phyloP scores from a whole-genome alignment of 2,888 invertebrate species.

The Microctonus aethiopoides region DNA sequence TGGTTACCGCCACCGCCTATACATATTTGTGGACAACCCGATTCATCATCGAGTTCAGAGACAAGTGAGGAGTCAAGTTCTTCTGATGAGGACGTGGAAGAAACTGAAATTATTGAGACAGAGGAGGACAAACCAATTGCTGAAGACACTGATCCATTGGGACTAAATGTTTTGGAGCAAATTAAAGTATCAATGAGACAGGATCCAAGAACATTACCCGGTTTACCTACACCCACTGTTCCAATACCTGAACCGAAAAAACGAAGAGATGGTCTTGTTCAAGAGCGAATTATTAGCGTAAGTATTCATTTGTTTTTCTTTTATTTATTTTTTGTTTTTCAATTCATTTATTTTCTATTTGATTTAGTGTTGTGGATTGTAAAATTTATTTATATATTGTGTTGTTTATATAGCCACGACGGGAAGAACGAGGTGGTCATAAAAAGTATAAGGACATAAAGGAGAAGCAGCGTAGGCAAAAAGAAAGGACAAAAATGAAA shows the following conservation, averaged over 20 bases:
- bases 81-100: conserved; percentile 67
- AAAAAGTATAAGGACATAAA: conserved; percentile 84
- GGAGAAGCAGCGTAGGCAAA: conserved; percentile 78
- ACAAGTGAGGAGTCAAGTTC: conserved; percentile 67
- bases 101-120: conserved; percentile 42
- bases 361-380: no score
- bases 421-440: conserved; percentile 80
- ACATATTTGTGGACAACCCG: conserved; percentile 62
- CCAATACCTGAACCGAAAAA: conserved; percentile 63
- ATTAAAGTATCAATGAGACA: conserved; percentile 34
- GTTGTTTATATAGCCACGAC: conserved; percentile 75
- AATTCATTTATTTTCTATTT: conserved; percentile 3
- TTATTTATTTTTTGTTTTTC: conserved; percentile 3
- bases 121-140: conserved; percentile 52
- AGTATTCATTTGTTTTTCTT: conserved; percentile 58
- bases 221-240: conserved; percentile 22
- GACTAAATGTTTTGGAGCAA: conserved; percentile 1
- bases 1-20: conserved; percentile 77
- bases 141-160: conserved; percentile 27
- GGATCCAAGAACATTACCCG: conserved; percentile 22
- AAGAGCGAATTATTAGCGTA: conserved; percentile 76
- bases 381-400: no score
- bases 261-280: conserved; percentile 71
- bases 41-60: conserved; percentile 65
- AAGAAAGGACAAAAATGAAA: conserved; percentile 71